phyloP scores from a whole-genome alignment of 2,797 vertebrate species.

The Hippocampus kuda region DNA sequence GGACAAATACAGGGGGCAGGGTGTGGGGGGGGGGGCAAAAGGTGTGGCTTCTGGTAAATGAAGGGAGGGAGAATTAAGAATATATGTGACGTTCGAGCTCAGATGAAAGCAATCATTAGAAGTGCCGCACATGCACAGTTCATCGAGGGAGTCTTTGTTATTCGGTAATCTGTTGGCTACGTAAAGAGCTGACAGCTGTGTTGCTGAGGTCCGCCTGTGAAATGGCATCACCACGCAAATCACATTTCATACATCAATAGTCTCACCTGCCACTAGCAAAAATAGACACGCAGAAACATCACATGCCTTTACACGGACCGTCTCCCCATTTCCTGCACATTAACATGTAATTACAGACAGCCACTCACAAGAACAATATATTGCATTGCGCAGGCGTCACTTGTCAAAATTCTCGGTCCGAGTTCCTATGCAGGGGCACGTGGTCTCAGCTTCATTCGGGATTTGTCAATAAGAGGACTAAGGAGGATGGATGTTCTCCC shows the following conservation, averaged over 20 bases:
- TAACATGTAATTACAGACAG: conserved; percentile 1
- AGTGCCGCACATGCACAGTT: conserved; percentile 9
- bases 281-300: conserved; percentile 23
- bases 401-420: conserved; percentile 15
- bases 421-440: conserved; percentile 6
- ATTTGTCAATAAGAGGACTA: conserved; percentile 44
- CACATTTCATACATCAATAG: conserved; percentile 49
- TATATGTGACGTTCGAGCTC: conserved; percentile 11
- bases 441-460: conserved; percentile 25
- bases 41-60: conserved; percentile 28
- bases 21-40: conserved; percentile 10
- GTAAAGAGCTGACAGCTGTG: conserved; percentile 48
- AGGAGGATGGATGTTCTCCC: conserved; percentile 46
- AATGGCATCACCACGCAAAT: conserved; percentile 51
- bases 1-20: background rate
- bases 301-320: background rate
- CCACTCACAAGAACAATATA: background rate
- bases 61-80: conserved; percentile 13
- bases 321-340: background rate
- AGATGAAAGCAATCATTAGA: conserved; percentile 26
- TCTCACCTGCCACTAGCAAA: conserved; percentile 52
- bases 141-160: conserved; percentile 13
- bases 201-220: conserved; percentile 36
- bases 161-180: conserved; percentile 31
- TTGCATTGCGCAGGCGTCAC: conserved; percentile 12